Evolutionary conservation across 1,140 invertebrate genomes (phyloP).

Genomic region (Meloidogyne exigua): DNA sequence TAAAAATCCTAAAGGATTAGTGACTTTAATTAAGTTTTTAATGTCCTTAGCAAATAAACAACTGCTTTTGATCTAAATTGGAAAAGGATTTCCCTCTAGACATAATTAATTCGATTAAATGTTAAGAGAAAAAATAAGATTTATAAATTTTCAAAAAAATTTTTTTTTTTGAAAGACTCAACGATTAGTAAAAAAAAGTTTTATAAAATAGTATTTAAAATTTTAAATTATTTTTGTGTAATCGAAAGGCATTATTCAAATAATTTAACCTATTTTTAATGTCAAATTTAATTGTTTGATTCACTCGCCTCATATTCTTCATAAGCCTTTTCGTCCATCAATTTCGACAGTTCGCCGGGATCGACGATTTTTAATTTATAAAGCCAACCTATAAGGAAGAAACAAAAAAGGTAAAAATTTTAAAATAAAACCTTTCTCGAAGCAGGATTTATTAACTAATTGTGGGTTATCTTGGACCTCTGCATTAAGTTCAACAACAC

Average conservation of each 20-base stretch:
- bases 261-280: not conserved
- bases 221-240: not conserved
- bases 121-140: not conserved
- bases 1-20: not conserved
- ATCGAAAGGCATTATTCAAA: too few species aligned
- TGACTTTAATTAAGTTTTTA: not conserved
- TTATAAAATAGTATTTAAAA: not conserved
- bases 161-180: too few species aligned
- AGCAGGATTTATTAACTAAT: slow-evolving; percentile 85
- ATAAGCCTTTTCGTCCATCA: slow-evolving; percentile 85
- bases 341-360: slow-evolving; percentile 73
- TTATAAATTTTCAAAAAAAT: too few species aligned
- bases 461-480: slow-evolving; percentile 79
- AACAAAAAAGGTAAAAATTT: not conserved
- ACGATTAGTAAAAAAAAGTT: too few species aligned
- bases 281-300: slow-evolving; percentile 12
- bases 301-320: slow-evolving; percentile 69
- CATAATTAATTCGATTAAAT: not conserved
- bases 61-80: not conserved
- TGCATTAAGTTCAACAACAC: slow-evolving; percentile 79
- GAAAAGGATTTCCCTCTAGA: not conserved
- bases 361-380: slow-evolving; percentile 82
- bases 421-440: slow-evolving; percentile 71
- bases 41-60: not conserved
- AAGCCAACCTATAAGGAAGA: slow-evolving; percentile 74